phyloP scores from a whole-genome alignment of 1,140 invertebrate genomes.

The Mycetomoellerius zeteki region DNA sequence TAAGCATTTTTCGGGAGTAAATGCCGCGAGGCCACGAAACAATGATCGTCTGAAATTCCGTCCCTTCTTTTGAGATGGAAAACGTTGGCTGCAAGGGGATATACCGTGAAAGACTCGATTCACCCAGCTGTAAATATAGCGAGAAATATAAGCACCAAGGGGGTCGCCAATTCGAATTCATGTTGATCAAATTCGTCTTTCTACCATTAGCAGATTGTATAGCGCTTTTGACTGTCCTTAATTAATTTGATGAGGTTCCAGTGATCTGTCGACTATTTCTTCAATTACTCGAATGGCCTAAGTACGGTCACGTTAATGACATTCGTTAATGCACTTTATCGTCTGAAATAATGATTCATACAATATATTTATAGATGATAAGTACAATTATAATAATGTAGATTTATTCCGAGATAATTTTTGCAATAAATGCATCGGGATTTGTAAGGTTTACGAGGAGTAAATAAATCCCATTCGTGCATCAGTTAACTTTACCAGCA shows the following conservation, averaged over 20 bases:
- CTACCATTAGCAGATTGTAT: constrained; percentile 84
- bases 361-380: constrained; percentile 3
- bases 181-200: constrained; percentile 74
- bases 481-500: constrained; percentile 1
- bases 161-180: constrained; percentile 78
- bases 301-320: constrained; percentile 6
- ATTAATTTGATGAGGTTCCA: constrained; percentile 80
- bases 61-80: constrained; percentile 64
- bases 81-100: constrained; percentile 46
- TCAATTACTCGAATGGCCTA: constrained; percentile 77
- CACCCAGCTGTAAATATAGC: constrained; percentile 61
- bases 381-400: neutral
- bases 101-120: constrained; percentile 65
- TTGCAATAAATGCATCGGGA: neutral
- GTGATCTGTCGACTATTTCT: constrained; percentile 75
- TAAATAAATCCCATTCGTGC: constrained; percentile 11
- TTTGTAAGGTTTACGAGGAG: neutral
- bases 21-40: constrained; percentile 57
- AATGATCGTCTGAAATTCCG: constrained; percentile 65
- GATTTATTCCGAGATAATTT: neutral
- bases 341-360: neutral
- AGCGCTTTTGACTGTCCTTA: constrained; percentile 74
- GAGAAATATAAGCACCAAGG: constrained; percentile 45
- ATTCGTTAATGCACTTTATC: neutral
- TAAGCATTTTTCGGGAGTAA: constrained; percentile 54